Conservation (phyloP, 2,797 vertebrate genomes). For the Trachurus trachurus region DNA sequence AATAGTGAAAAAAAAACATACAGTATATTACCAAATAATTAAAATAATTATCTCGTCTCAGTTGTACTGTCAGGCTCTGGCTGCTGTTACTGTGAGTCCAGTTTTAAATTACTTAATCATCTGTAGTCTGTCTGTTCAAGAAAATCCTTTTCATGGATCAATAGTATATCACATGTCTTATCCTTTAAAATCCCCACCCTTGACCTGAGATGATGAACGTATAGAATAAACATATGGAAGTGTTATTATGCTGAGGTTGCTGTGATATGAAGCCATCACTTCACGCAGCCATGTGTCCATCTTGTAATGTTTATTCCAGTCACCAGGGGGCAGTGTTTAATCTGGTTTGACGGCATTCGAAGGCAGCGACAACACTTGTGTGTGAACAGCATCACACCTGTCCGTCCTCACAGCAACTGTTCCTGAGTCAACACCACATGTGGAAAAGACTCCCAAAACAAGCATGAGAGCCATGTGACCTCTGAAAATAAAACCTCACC, state of each 20-base stretch:
- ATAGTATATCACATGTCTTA: no score
- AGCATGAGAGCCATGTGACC: neutral
- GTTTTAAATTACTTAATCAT: neutral
- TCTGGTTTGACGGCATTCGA: slow-evolving; percentile 11
- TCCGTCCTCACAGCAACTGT: slow-evolving; percentile 52
- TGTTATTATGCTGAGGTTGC: neutral
- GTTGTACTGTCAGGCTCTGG: neutral
- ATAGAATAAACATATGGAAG: no score
- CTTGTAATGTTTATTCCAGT: slow-evolving; percentile 6
- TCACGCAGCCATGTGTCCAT: neutral
- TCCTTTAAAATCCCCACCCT: no score
- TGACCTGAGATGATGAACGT: no score
- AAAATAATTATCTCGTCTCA: no score
- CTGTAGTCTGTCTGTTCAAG: no score
- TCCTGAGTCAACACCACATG: slow-evolving; percentile 30
- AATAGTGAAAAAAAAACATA: neutral
- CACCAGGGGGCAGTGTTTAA: slow-evolving; percentile 78
- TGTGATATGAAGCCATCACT: neutral
- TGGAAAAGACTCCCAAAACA: neutral
- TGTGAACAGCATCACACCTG: slow-evolving; percentile 5
- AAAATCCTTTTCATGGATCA: no score
- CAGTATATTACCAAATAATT: neutral
- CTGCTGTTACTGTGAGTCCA: neutral
- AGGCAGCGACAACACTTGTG: neutral
- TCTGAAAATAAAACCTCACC: slow-evolving; percentile 17